A percentile compares a stretch with the other conserved stretches of the same genome.
These are phyloP conservation scores for Zaprionus inermis DNA, from an alignment of 1,140 invertebrate genomes.

Conservation along the genomic window DNA sequence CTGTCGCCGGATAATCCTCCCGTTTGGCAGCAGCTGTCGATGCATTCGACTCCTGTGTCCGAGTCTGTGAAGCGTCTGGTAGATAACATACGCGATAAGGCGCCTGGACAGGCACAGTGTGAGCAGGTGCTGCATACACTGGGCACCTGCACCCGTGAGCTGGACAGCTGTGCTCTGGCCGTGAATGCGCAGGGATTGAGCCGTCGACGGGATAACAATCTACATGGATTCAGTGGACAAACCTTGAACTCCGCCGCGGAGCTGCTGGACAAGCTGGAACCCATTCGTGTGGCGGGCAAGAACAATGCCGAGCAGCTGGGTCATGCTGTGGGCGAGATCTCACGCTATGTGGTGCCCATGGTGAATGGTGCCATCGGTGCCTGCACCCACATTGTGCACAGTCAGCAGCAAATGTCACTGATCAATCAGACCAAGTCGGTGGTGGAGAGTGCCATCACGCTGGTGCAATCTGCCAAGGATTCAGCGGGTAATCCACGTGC, in stretches of 20 bases:
- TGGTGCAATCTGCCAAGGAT: constrained; percentile 94
- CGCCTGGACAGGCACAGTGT: constrained; percentile 97
- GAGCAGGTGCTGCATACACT: constrained; percentile 93
- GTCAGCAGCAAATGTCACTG: constrained; percentile 94
- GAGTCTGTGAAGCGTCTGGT: constrained; percentile 98
- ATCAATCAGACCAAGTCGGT: constrained; percentile 98
- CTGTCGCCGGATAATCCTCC: constrained; percentile 95
- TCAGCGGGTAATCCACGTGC: constrained; percentile 96
- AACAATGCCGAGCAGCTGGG: constrained; percentile 97
- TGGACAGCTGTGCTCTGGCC: constrained; percentile 94
- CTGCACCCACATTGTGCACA: constrained; percentile 95
- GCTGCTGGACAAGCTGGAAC: constrained; percentile 92
- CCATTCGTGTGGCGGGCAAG: constrained; percentile 92
- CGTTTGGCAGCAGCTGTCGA: constrained; percentile 96
- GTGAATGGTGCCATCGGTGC: constrained; percentile 92
- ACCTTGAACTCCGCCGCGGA: constrained; percentile 90
- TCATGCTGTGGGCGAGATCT: constrained; percentile 92
- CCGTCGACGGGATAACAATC: constrained; percentile 90
- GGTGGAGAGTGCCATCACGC: constrained; percentile 93
- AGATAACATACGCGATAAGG: constrained; percentile 96
- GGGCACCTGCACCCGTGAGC: constrained; percentile 89
- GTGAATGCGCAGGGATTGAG: constrained; percentile 93
- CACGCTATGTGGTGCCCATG: constrained; percentile 92
- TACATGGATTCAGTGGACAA: constrained; percentile 93
- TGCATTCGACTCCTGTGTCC: constrained; percentile 96